phyloP scores from a whole-genome alignment of 2,797 vertebrate species.

The Alca torda region DNA sequence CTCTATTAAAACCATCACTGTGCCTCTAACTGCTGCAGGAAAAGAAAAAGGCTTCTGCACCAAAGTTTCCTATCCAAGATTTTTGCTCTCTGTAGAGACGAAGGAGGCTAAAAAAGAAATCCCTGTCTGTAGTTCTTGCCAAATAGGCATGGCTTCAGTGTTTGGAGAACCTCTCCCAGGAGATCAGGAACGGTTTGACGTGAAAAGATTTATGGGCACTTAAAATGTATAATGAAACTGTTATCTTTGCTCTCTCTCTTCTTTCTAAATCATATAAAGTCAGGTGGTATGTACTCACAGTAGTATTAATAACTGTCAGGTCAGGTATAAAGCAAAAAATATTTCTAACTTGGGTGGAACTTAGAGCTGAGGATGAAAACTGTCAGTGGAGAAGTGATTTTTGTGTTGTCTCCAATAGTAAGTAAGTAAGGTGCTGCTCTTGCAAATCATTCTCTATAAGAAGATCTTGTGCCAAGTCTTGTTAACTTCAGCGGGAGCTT shows the following conservation, averaged over 20 bases:
- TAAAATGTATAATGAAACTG: conserved; percentile 58
- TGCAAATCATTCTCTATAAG: not conserved
- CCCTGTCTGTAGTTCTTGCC: conserved; percentile 57
- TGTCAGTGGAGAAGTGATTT: not conserved
- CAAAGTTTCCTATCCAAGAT: conserved; percentile 9
- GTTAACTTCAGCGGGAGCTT: conserved; percentile 38
- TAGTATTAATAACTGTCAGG: conserved; percentile 48
- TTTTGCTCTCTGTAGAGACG: conserved; percentile 30
- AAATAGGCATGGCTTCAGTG: conserved; percentile 51
- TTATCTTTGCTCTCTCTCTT: conserved; percentile 56
- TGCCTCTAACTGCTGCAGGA: conserved; percentile 5
- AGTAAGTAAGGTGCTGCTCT: conserved; percentile 13
- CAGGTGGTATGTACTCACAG: conserved; percentile 16
- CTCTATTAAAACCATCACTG: conserved; percentile 41
- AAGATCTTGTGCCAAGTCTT: conserved; percentile 30
- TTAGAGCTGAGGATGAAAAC: not conserved
- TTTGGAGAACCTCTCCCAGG: conserved; percentile 35
- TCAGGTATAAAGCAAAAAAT: conserved; percentile 10
- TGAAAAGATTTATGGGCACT: conserved; percentile 53
- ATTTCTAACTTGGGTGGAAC: not conserved
- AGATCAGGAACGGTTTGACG: conserved; percentile 38
- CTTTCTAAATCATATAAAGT: conserved; percentile 34
- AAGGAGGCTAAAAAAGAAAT: conserved; percentile 50
- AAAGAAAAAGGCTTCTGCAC: conserved; percentile 15
- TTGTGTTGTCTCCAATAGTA: not conserved